Percentiles rank a stretch among this genome's conserved stretches.
Evolutionary conservation across 2,113 vertebrate genomes (phyloP).

Genomic region (Pseudolaguvia tuberculata): DNA sequence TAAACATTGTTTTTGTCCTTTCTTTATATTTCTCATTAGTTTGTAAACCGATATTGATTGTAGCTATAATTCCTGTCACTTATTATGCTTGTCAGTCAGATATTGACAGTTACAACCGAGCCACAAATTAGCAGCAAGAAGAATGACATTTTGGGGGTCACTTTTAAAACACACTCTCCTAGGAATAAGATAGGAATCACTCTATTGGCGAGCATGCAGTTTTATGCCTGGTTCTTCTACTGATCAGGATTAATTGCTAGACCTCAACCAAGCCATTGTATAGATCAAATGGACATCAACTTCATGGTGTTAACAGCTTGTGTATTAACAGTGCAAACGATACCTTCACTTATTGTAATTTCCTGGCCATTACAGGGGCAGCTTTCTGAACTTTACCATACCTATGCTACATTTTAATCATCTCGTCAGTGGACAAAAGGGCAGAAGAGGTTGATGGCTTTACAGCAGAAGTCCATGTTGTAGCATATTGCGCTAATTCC

Average conservation of each 20-base stretch:
- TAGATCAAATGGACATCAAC: too few species aligned
- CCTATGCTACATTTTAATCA: background rate
- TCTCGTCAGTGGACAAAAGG: background rate
- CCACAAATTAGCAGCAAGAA: background rate
- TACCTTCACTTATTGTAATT: background rate
- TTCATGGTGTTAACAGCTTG: too few species aligned
- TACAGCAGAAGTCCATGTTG: background rate
- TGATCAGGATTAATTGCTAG: background rate
- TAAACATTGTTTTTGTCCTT: background rate
- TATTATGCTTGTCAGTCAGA: background rate
- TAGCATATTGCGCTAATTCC: constrained; percentile 1
- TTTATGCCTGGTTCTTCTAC: background rate
- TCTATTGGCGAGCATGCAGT: background rate
- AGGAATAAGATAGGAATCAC: background rate
- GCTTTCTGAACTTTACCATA: background rate
- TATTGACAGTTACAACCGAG: background rate
- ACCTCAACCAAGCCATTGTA: background rate
- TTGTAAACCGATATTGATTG: background rate
- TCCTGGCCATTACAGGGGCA: background rate
- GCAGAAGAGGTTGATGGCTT: constrained; percentile 7
- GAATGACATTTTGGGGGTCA: background rate
- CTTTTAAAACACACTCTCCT: background rate
- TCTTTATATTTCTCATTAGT: background rate
- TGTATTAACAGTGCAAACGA: background rate
- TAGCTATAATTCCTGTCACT: background rate